Evolutionary conservation across 2,888 invertebrate genomes (phyloP).

Genomic region (Conus canariensis): DNA sequence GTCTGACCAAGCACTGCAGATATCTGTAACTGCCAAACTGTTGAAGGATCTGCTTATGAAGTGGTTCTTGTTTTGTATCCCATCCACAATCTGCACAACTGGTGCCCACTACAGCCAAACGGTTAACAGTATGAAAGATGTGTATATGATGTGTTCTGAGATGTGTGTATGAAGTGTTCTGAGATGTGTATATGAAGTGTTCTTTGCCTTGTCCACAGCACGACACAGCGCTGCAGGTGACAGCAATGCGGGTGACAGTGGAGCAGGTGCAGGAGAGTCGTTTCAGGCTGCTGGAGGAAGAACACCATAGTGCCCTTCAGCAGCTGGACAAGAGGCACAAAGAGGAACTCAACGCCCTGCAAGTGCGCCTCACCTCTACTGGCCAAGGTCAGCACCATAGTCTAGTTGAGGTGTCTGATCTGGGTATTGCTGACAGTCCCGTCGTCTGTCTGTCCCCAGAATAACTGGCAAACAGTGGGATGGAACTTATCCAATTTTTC

Average conservation of each 20-base stretch:
- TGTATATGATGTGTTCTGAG: too few species aligned
- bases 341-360: slow-evolving; percentile 61
- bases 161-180: neutral
- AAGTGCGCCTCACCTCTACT: slow-evolving; percentile 43
- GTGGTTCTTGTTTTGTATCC: too few species aligned
- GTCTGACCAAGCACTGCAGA: too few species aligned
- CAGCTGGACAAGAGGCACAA: slow-evolving; percentile 62
- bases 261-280: slow-evolving; percentile 69
- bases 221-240: slow-evolving; percentile 66
- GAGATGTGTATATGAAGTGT: neutral
- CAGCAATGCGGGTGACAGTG: slow-evolving; percentile 65
- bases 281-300: slow-evolving; percentile 59
- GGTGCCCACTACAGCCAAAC: too few species aligned
- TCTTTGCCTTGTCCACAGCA: slow-evolving; percentile 53
- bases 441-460: neutral
- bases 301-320: slow-evolving; percentile 59
- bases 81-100: too few species aligned
- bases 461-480: too few species aligned
- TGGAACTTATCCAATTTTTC: too few species aligned
- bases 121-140: too few species aligned
- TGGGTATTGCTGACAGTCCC: neutral
- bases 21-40: too few species aligned
- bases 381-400: neutral
- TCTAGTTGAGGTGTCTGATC: neutral
- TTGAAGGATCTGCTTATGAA: too few species aligned